These are phyloP conservation scores for Notolepis coatsorum DNA, from an alignment of 2,797 vertebrate genomes.

Conservation along the genomic window DNA sequence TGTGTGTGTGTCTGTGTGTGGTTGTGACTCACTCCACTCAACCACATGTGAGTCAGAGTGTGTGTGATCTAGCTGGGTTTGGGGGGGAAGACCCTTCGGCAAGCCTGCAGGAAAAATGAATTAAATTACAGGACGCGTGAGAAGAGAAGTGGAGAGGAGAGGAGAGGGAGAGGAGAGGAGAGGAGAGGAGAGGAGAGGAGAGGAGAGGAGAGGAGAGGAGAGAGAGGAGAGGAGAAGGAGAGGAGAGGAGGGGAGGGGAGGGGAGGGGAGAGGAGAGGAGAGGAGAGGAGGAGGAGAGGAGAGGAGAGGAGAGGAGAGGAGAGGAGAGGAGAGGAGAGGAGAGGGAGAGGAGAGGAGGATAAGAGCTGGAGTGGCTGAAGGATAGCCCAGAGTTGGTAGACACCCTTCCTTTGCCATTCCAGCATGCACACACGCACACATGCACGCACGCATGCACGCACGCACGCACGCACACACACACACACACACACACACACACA, in stretches of 20 bases:
- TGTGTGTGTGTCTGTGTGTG: neutral
- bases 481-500: too few species aligned
- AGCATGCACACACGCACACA: neutral
- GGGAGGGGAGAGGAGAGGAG: neutral
- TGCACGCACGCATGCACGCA: slow-evolving; percentile 2
- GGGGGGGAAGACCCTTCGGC: slow-evolving; percentile 23
- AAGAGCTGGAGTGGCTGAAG: slow-evolving; percentile 13
- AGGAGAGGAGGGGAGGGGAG: neutral
- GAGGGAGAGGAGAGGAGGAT: slow-evolving; percentile 23
- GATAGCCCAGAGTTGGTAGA: slow-evolving; percentile 33
- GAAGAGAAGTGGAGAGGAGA: neutral
- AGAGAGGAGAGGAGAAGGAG: neutral
- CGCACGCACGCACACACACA: too few species aligned
- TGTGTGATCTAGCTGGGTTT: slow-evolving; percentile 28
- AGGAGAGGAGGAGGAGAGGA: neutral
- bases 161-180: neutral
- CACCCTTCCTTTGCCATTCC: slow-evolving; percentile 1
- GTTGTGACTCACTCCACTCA: neutral
- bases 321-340: neutral
- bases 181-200: neutral
- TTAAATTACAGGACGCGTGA: neutral
- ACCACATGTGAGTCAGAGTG: neutral
- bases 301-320: neutral
- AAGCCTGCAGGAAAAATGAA: slow-evolving; percentile 5
- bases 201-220: neutral